These are phyloP conservation scores for Rhodinocichla rosea DNA, from an alignment of 2,113 vertebrate species.

Conservation along the genomic window DNA sequence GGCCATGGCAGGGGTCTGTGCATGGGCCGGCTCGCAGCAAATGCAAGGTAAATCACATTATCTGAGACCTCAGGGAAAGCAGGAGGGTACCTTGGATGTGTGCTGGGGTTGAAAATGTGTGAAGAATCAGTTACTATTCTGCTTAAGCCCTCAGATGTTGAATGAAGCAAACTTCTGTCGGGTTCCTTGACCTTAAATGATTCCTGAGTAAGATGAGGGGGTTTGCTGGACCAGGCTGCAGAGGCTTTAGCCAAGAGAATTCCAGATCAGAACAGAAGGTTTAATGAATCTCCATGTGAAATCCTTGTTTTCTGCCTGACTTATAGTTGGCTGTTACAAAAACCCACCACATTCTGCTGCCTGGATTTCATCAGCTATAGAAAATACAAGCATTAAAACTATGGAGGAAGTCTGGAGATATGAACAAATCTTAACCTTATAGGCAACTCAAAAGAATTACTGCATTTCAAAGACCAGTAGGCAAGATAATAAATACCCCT, in stretches of 20 bases:
- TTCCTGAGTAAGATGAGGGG: slow-evolving; percentile 5
- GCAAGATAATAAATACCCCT: not conserved
- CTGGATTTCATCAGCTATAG: not conserved
- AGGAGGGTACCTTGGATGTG: not conserved
- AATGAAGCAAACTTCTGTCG: not conserved
- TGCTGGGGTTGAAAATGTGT: slow-evolving; percentile 7
- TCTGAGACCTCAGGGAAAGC: not conserved
- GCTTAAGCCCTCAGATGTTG: not conserved
- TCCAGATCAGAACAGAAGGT: slow-evolving; percentile 33
- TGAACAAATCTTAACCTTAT: not conserved
- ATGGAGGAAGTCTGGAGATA: not conserved
- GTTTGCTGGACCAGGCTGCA: not conserved
- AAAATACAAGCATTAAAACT: not conserved
- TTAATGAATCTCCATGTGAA: slow-evolving; percentile 26
- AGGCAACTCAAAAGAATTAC: not conserved
- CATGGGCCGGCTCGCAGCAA: not conserved
- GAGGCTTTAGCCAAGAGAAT: slow-evolving; percentile 34
- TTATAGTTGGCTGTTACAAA: not conserved
- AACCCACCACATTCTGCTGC: not conserved
- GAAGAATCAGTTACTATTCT: slow-evolving; percentile 29
- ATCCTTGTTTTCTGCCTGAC: slow-evolving; percentile 10
- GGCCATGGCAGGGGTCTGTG: not conserved
- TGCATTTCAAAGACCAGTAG: not conserved
- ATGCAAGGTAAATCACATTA: not conserved
- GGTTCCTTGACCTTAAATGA: slow-evolving; percentile 53